Base-by-base conservation (phyloP, 1,140 invertebrate genomes). In the roundworm (Caenorhabditis elegans) region DNA sequence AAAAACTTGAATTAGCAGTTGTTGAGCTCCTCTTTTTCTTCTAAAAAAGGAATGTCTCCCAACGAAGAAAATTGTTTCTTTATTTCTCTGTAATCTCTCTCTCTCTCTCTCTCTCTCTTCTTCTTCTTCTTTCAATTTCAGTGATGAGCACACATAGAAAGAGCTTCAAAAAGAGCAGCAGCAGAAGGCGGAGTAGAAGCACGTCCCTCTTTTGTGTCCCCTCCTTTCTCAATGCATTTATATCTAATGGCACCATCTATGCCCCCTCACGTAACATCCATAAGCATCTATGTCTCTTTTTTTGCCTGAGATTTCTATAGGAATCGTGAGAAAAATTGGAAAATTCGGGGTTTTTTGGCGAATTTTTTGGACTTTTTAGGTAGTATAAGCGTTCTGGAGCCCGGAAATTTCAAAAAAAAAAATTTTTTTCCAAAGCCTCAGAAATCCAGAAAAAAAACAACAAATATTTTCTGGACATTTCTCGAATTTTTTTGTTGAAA, bases 121-220 rank as follows among this genome's bases (percentile, higher is more conserved):
- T 39, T 39, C n/a, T 39, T 70, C 34, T 70, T 13, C 17, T 70
- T 70, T 36, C 60, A 70, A 70, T 70, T 70, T 70, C 60, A 70
- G 60, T 70, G 60, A 70, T 70, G 60, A 70, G 60, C 60, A 70
- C 6, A 5, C 5, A 43, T 15, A 8, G 39, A 5, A 8, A 43
- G 6, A 43, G 5, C 39, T 43, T 15, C 39, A n/a, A n/a, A n/a
- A n/a, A n/a, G n/a, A n/a, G 53, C 19, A 60, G 53, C 53, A 60
- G 53, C 53, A 60, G 28, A 26, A n/a, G n/a, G n/a, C n/a, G n/a
- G n/a, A n/a, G n/a, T n/a, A n/a, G n/a, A n/a, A n/a, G n/a, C n/a
- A n/a, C n/a, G n/a, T n/a, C n/a, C n/a, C n/a, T n/a, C 60, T 70
- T 70, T 70, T 70, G 60, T 70, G 60, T 60, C 53, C 26, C 34